Conservation (phyloP, 2,113 vertebrate species). For the Lanius collurio region DNA sequence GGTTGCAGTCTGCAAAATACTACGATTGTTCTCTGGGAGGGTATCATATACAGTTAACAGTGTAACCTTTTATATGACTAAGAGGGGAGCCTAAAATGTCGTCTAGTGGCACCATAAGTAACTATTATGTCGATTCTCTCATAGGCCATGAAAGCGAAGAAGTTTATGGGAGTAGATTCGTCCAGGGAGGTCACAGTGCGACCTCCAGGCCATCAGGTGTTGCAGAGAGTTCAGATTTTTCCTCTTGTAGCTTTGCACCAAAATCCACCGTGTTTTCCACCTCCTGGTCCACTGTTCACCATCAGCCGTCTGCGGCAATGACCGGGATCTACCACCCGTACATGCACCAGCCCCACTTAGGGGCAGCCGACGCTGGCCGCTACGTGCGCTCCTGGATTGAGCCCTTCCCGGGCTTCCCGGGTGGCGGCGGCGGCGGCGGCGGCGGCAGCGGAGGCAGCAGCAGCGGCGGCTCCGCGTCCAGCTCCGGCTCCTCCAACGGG, state of each 20-base stretch:
- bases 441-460: constrained; percentile 31
- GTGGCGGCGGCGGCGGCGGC: constrained; percentile 46
- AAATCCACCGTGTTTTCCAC: constrained; percentile 92
- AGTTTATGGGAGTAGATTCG: constrained; percentile 89
- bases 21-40: constrained; percentile 94
- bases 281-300: constrained; percentile 91
- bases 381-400: constrained; percentile 96
- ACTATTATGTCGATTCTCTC: constrained; percentile 97
- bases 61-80: constrained; percentile 92
- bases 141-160: constrained; percentile 95
- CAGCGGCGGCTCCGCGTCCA: constrained; percentile 60
- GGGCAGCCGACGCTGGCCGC: constrained; percentile 86
- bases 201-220: constrained; percentile 91
- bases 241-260: constrained; percentile 95
- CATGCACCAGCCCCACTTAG: constrained; percentile 86
- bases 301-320: constrained; percentile 82
- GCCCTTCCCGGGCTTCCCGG: constrained; percentile 86
- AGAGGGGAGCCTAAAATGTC: constrained; percentile 92
- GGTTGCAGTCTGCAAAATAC: constrained; percentile 96
- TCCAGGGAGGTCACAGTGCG: constrained; percentile 84
- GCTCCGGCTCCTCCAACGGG: constrained; percentile 64
- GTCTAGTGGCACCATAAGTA: constrained; percentile 93
- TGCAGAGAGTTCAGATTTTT: constrained; percentile 88
- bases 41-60: constrained; percentile 88
- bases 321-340: constrained; percentile 94